Conservation (phyloP, 2,888 invertebrate species). For the Antheraea assamensis region DNA sequence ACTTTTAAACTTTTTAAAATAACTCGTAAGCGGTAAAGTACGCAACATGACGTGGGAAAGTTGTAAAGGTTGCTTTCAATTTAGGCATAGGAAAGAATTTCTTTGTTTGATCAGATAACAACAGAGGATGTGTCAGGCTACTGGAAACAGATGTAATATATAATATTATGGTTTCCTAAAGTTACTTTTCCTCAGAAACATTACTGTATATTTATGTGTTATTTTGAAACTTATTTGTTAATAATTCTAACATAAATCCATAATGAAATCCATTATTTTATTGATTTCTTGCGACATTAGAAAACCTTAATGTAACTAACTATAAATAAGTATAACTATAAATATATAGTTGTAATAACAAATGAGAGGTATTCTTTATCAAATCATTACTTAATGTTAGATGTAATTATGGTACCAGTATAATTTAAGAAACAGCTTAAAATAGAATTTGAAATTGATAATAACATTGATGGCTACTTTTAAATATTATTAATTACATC, state of each 20-base stretch:
- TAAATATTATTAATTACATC: neutral
- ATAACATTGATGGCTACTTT: too few relatives aligned
- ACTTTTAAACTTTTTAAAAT: slow-evolving; percentile 9
- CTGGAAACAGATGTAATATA: neutral
- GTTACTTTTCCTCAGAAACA: neutral
- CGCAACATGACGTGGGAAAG: neutral
- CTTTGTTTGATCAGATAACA: neutral
- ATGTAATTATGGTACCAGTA: neutral
- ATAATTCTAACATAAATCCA: too few relatives aligned
- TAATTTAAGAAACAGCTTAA: neutral
- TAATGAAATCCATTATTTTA: too few relatives aligned
- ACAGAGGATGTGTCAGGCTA: neutral
- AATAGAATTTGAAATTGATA: neutral
- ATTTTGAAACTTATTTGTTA: too few relatives aligned
- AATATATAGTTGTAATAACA: too few relatives aligned
- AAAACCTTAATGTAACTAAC: neutral
- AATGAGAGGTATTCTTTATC: neutral
- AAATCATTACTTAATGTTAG: neutral
- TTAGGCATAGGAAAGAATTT: neutral
- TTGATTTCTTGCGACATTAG: neutral
- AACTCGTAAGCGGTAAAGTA: neutral
- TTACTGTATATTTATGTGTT: too few relatives aligned
- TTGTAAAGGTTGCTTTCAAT: neutral
- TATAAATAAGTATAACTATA: too few relatives aligned
- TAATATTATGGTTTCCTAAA: neutral